phyloP scores from a whole-genome alignment of 2,113 vertebrate genomes.

The Mesitornis unicolor region DNA sequence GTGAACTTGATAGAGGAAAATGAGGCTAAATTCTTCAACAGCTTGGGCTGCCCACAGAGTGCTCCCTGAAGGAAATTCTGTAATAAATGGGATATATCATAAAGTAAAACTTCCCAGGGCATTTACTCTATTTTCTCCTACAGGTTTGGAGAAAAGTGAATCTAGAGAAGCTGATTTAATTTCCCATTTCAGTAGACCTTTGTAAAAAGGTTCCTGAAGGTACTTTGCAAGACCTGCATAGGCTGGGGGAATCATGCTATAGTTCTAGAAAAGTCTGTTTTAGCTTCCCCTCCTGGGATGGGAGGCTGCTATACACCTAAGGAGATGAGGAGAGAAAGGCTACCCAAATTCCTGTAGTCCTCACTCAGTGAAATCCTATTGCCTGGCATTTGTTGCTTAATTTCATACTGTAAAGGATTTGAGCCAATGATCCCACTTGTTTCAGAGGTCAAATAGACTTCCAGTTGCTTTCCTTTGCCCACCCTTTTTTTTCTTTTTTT shows the following conservation, averaged over 20 bases:
- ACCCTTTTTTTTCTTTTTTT: not conserved
- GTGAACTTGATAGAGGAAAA: not conserved
- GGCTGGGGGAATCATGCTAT: not conserved
- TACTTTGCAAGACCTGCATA: not conserved
- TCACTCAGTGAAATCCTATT: not conserved
- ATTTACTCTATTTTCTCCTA: not conserved
- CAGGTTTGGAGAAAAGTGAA: not conserved
- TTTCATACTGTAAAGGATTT: not conserved
- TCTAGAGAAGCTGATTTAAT: not conserved
- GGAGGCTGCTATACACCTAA: not conserved
- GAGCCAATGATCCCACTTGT: not conserved
- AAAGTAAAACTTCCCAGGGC: not conserved
- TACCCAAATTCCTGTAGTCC: not conserved
- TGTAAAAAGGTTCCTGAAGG: not conserved
- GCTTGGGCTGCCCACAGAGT: rapidly evolving
- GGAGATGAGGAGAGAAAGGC: not conserved
- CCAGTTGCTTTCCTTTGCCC: not conserved
- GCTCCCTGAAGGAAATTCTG: not conserved
- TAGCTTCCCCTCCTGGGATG: not conserved
- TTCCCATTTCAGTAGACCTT: not conserved
- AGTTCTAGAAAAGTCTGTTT: not conserved
- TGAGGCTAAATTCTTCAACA: not conserved
- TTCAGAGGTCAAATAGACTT: not conserved
- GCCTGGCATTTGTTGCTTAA: not conserved
- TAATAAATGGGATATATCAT: not conserved